Evolutionary conservation across 2,888 invertebrate species (phyloP), one percentile per base, ranked within the genome.

Genomic region (Abrostola tripartita): DNA sequence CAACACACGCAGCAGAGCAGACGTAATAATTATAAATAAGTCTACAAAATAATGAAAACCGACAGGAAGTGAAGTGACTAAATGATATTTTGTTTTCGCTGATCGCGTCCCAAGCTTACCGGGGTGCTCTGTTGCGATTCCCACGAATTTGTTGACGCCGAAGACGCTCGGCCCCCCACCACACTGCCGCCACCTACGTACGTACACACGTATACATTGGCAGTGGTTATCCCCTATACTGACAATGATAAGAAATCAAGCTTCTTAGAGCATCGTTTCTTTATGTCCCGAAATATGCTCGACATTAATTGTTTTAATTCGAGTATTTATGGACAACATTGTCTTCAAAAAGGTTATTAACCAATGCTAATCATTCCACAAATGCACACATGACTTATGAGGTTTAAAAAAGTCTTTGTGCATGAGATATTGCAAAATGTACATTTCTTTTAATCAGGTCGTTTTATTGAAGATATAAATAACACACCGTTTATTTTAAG

Each of bases 1-100:
- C 90, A 93, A 90, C 91, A 93, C 92, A 94, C 94, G 93, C 94
- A 94, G 93, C 92, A 90, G 93, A 92, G 91, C 91, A 94, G 92
- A 93, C 92, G 92, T 85, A 90, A 89, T 91, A 88, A 87, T 90
- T 85, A 88, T 85, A 91, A 85, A 85, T 89, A 89, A 84, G 81
- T 91, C 93, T 94, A 94, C 92, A 87, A 90, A 93, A 88, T 88
- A 92, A 92, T 92, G 90, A 87, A 90, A 93, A 92, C 90, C 91
- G 90, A 91, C 88, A 88, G 86, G 86, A 85, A 86, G 89, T 90
- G 90, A 88, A 88, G 88, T 91, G 90, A 85, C 85, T 89, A 89
- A 82, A 90, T 90, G 90, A 87, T 88, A 80, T 67, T 80, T 76
- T 81, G 81, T 84, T 86, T 78, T 87, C 90, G 88, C 87, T 83